Evolutionary conservation across 92 coral and sea anemone genomes (phyloP).

Genomic region (Umimayanthus kanabou): DNA sequence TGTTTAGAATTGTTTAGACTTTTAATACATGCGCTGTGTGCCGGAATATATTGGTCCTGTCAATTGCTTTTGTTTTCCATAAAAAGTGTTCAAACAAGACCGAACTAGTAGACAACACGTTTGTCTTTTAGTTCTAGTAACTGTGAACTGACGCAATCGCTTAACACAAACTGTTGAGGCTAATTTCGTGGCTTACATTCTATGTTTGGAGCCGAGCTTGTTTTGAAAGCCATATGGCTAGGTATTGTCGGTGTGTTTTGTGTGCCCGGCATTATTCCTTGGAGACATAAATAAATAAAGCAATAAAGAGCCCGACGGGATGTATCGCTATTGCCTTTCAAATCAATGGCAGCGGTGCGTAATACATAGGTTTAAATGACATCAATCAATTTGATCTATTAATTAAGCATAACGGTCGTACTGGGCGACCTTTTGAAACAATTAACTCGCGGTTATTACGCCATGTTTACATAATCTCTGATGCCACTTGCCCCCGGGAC

Average conservation of each 20-base stretch:
- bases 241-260: slow-evolving; percentile 39
- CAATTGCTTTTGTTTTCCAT: background rate
- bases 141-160: background rate
- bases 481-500: slow-evolving; percentile 67
- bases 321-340: slow-evolving; percentile 55
- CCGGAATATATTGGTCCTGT: slow-evolving; percentile 11
- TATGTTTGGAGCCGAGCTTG: slow-evolving; percentile 12
- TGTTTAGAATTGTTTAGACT: slow-evolving; percentile 46
- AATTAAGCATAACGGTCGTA: slow-evolving; percentile 80
- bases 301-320: slow-evolving; percentile 79
- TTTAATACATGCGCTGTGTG: slow-evolving; percentile 34
- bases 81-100: background rate
- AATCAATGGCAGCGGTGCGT: slow-evolving; percentile 71
- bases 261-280: slow-evolving; percentile 28
- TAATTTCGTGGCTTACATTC: background rate
- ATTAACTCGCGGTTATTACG: slow-evolving; percentile 72
- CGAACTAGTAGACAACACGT: background rate
- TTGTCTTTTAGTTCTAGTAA: background rate
- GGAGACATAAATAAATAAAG: slow-evolving; percentile 53
- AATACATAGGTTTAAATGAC: slow-evolving; percentile 97
- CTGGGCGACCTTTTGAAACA: slow-evolving; percentile 81
- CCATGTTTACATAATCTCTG: slow-evolving; percentile 69
- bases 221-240: slow-evolving; percentile 39
- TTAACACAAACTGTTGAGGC: background rate
- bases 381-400: slow-evolving; percentile 91